Base-by-base conservation (phyloP, 2,797 vertebrate species). In the Antennarius maculatus region DNA sequence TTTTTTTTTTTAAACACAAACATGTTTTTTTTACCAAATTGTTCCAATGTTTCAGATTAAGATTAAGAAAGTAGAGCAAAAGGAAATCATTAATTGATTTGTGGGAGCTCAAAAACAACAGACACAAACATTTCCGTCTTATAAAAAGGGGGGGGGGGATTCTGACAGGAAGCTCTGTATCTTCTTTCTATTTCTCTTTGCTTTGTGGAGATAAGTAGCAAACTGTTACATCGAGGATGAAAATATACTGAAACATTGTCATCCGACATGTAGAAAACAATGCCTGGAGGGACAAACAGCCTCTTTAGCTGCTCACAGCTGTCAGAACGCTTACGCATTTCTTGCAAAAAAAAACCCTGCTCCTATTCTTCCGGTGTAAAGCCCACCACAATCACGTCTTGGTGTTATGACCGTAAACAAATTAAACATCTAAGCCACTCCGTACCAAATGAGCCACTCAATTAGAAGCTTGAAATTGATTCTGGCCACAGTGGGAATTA, bases 401-500 rank as follows among this genome's bases (percentile, higher is more conserved):
- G 74, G 79, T 88, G 88, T 91, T 91, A 88, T 77, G 86, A 90
- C 77, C 83, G 67, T 92, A 89, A 92, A 91, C 87, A 92, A 86
- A 91, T 91, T 89, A 91, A 89, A 90, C 85, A 90, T 76, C 87
- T 85, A 88, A 88, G 85, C 80, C 88, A 81, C 82, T 86, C 78
- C 43, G 66, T 78, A 76, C 79, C 84, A 89, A 91, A 91, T 88
- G 86, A 90, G 86, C 81, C 87, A 86, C 86, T 90, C 89, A 91
- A 89, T 92, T 90, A 90, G 76, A 88, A 91, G 80, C 91, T 76
- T 92, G 90, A 92, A 92, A 92, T 87, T 89, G 91, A 93, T 87
- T 87, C 82, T 88, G 86, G 89, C 84, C 88, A 89, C 89, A 88
- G 85, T 16, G 64, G 78, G 90, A 89, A 92, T 90, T 90, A 92